phyloP scores from a whole-genome alignment of 2,113 vertebrate species.

The Mesocricetus auratus region DNA sequence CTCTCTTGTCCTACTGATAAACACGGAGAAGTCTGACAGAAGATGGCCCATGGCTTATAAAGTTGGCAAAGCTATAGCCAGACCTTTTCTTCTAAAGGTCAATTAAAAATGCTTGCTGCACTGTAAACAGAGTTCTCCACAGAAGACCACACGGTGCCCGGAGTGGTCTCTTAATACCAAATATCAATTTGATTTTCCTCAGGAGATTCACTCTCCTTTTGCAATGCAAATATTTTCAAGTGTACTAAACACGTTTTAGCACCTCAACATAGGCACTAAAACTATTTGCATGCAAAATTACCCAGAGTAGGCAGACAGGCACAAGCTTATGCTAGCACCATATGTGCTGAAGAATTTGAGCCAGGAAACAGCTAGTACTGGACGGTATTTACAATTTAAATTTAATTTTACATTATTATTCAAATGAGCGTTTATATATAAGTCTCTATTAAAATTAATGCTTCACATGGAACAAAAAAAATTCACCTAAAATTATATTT shows the following conservation, averaged over 20 bases:
- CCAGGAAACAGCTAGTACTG: conserved; percentile 89
- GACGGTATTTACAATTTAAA: conserved; percentile 91
- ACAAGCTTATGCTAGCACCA: conserved; percentile 91
- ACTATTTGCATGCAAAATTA: conserved; percentile 92
- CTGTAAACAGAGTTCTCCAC: conserved; percentile 79
- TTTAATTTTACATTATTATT: conserved; percentile 89
- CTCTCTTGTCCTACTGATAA: conserved; percentile 48
- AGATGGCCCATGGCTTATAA: conserved; percentile 54
- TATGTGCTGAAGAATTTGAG: conserved; percentile 90
- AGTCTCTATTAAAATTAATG: conserved; percentile 86
- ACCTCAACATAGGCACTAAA: conserved; percentile 90
- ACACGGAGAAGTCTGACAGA: conserved; percentile 58
- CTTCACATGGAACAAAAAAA: conserved; percentile 75
- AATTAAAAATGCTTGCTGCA: conserved; percentile 81
- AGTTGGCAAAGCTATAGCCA: conserved; percentile 72
- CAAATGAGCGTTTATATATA: conserved; percentile 84
- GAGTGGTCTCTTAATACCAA: conserved; percentile 84
- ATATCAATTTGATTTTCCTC: conserved; percentile 88
- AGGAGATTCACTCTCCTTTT: conserved; percentile 87
- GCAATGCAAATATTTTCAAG: conserved; percentile 93
- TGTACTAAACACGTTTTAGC: conserved; percentile 92
- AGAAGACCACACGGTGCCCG: conserved; percentile 69
- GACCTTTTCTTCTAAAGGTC: conserved; percentile 75
- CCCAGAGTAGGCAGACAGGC: conserved; percentile 90
- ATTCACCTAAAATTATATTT: conserved; percentile 77